Conservation (phyloP, 1,140 invertebrate genomes). For the Armadillidium nasatum region DNA sequence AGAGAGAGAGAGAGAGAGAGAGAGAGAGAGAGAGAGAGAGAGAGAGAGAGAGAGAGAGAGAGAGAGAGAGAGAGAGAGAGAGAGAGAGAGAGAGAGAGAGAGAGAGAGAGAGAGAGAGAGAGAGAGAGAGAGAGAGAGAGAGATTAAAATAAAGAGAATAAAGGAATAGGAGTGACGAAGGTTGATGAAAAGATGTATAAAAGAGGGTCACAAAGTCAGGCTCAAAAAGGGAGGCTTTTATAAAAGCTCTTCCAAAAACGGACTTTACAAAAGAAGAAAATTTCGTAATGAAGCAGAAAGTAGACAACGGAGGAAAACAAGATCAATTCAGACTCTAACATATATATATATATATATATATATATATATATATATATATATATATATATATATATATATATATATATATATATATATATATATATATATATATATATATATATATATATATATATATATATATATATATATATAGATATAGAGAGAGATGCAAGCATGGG, state of each 20-base stretch:
- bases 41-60: too few relatives aligned
- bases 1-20: too few relatives aligned
- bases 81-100: background rate
- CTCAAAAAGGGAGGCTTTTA: background rate
- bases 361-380: background rate
- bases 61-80: too few relatives aligned
- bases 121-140: conserved; percentile 2
- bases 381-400: background rate
- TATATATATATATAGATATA: too few relatives aligned
- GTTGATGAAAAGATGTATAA: too few relatives aligned
- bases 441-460: too few relatives aligned
- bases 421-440: too few relatives aligned
- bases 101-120: background rate
- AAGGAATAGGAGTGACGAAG: too few relatives aligned
- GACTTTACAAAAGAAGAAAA: background rate
- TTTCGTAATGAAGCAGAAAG: background rate
- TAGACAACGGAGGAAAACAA: background rate
- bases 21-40: too few relatives aligned
- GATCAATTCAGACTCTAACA: background rate
- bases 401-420: conserved; percentile 6
- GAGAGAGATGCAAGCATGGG: too few relatives aligned
- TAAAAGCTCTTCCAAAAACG: too few relatives aligned
- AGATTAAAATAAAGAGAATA: background rate
- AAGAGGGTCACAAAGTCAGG: background rate
- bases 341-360: background rate